Base-by-base conservation (phyloP, 2,113 vertebrate species). In the Ellobius talpinus region DNA sequence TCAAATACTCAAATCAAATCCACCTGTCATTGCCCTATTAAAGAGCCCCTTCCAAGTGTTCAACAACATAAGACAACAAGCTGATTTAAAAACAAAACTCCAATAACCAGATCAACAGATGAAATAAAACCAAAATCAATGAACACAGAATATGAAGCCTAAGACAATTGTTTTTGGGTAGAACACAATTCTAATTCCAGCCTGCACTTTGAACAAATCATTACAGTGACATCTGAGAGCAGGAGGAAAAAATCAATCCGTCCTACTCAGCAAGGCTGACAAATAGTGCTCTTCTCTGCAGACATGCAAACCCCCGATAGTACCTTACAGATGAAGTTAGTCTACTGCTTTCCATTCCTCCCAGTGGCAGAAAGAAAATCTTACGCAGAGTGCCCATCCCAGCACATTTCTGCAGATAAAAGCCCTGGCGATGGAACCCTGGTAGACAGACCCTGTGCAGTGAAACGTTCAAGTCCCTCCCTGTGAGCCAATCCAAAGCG, bases 341-440 rank as follows among this genome's bases (percentile, higher is more conserved):
- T 68, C 72, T 88, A 84, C 74, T 95, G 97, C 91, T 98, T 96
- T 81, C 84, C 26, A 66, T 91, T 94, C 96, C 92, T 96, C 70
- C 91, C 87, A 96, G 93, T 3, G 3, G 97, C 94, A 97, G 82
- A 82, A 96, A 82, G 95, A 90, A 98, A 95, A 94, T 33, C 95
- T 92, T 93, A 68, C 72, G 89, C 78, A 72, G 72, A 96, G 63
- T 14, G 82, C 68, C 94, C 89, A 97, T 96, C 89, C 39, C 91
- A 96, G 96, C 97, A 96, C 97, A 98, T 97, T 98, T 98, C 98
- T 97, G 96, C 89, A 94, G 96, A 98, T 97, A 98, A 98, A 98
- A 96, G 91, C 94, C 39, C n/a, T 42, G 84, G 95, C 92, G 88
- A 96, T 79, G 95, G 96, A 98, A 94, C 74, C 93, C 97, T 93